Conservation (phyloP, 2,888 invertebrate species). For the Frankliniella fusca region DNA sequence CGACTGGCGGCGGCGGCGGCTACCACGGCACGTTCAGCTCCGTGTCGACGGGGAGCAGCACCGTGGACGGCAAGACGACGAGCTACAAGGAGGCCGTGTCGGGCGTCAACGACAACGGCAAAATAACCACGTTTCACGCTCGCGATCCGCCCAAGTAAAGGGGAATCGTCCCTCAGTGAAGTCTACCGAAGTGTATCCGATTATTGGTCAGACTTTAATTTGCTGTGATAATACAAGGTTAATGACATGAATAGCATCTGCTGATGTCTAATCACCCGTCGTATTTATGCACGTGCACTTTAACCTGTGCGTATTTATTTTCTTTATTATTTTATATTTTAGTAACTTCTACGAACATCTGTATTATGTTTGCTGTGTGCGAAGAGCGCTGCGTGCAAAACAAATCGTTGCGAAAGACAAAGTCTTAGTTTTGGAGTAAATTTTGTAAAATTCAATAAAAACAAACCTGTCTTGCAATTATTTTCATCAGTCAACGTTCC, state of each 20-base stretch:
- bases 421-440: too few species aligned
- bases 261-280: neutral
- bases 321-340: neutral
- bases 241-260: neutral
- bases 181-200: neutral
- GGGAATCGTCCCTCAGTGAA: neutral
- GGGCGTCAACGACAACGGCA: slow-evolving; percentile 69
- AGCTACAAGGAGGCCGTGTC: slow-evolving; percentile 59
- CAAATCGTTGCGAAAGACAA: too few species aligned
- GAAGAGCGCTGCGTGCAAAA: too few species aligned
- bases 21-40: slow-evolving; percentile 59
- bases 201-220: neutral
- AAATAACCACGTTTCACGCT: slow-evolving; percentile 55
- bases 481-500: too few species aligned
- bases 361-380: neutral
- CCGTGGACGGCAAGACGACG: slow-evolving; percentile 57
- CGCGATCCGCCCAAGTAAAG: slow-evolving; percentile 14
- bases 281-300: neutral
- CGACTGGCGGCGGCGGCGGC: slow-evolving; percentile 41
- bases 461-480: too few species aligned
- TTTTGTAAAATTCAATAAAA: too few species aligned
- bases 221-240: neutral
- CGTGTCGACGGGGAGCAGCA: slow-evolving; percentile 57
- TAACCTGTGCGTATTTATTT: neutral
- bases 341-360: neutral